phyloP scores from a whole-genome alignment of 2,113 vertebrate genomes.

The Dipodomys merriami region DNA sequence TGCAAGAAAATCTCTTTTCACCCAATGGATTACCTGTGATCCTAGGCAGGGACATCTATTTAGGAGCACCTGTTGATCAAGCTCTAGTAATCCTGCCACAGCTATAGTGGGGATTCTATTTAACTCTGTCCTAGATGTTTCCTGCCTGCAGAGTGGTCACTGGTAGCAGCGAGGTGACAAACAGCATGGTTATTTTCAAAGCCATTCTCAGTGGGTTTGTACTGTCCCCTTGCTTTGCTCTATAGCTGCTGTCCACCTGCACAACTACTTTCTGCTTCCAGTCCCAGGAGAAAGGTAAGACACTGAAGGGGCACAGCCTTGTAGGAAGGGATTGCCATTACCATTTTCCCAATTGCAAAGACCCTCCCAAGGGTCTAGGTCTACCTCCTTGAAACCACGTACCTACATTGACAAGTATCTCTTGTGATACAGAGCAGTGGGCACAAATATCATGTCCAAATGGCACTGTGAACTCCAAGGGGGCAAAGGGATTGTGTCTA shows the following conservation, averaged over 20 bases:
- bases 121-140: not conserved
- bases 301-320: not conserved
- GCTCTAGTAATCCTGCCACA: not conserved
- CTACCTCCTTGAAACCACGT: not conserved
- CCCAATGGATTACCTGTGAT: rapidly evolving
- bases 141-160: not conserved
- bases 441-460: not conserved
- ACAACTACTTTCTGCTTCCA: not conserved
- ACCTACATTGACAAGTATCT: not conserved
- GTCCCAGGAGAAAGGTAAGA: not conserved
- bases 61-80: not conserved
- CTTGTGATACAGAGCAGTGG: not conserved
- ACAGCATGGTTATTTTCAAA: not conserved
- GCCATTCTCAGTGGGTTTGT: not conserved
- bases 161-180: not conserved
- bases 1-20: not conserved
- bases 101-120: not conserved
- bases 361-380: not conserved
- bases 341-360: not conserved
- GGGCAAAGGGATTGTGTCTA: not conserved
- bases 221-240: not conserved
- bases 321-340: not conserved
- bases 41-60: not conserved
- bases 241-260: not conserved
- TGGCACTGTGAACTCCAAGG: not conserved